Base-by-base conservation (phyloP, 2,888 invertebrate genomes). In the Coecobrya sp. region DNA sequence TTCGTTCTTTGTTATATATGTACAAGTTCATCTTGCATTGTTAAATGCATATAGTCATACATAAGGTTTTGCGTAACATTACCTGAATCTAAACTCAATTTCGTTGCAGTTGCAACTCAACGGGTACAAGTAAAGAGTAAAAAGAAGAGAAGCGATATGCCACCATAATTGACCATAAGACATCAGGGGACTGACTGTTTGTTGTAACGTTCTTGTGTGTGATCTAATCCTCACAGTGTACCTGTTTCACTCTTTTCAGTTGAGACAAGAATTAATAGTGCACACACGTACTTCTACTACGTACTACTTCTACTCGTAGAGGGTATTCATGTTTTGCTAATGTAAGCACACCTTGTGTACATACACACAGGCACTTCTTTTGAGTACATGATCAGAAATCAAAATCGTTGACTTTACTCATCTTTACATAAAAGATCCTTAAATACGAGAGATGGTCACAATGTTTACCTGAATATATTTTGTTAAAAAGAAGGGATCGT, bases 201-300 rank as follows among this genome's bases (percentile, higher is more conserved):
- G 62, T 42, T 22, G 19, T 45, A 59, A 36, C 42, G 27, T 27
- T 42, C 62, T 79, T 86, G 62, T 85, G 86, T 86, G 62, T 85
- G 86, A 86, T 91, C 86, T 81, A 45, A 45, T n/a, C n/a, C n/a
- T n/a, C n/a, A 22, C 49, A 13, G 73, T 22, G 8, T 65, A 84
- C 84, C 84, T 52, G 59, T 68, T 86, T 76, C 59, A 86, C 79
- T 52, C 79, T 79, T 65, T 36, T 36, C 36, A 36, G 36, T 36
- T 19, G 59, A 73, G 65, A 84, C 65, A 45, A 27, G 86, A 91
- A 91, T 91, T 91, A 79, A 86, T 68, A 91, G 81, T 86, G 49
- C 85, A 85, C 86, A 68, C 91, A 86, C 86, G 90, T 86, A 68
- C 84, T 13, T 30, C 84, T 89, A 76, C 30, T 70, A 85, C 7